A percentile compares a stretch with the other conserved stretches of the same genome.
Evolutionary conservation across 2,888 invertebrate genomes (phyloP).

Genomic region (Rhagium mordax): DNA sequence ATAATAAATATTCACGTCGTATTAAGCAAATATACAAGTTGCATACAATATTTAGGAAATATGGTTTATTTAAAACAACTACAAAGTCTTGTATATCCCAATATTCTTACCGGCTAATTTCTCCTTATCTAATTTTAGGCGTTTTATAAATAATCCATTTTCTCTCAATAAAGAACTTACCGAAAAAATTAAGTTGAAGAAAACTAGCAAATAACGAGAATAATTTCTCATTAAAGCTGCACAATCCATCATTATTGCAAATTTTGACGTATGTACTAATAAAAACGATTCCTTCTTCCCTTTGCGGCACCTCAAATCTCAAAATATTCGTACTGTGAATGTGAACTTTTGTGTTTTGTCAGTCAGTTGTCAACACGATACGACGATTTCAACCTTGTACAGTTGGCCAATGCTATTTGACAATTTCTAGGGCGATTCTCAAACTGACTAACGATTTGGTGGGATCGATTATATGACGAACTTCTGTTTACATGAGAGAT

Average conservation of each 20-base stretch:
- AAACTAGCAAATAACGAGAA: conserved; percentile 80
- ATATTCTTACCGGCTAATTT: not conserved
- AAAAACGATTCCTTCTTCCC: not conserved
- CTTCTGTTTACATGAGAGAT: conserved; percentile 2
- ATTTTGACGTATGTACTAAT: not conserved
- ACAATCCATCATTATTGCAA: conserved; percentile 52
- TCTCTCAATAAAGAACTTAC: conserved; percentile 74
- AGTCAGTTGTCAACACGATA: conserved; percentile 20
- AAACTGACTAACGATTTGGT: conserved; percentile 27
- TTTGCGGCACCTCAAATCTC: not conserved
- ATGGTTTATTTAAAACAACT: no score
- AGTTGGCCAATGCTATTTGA: conserved; percentile 13
- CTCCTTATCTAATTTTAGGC: not conserved
- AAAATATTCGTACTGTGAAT: no score
- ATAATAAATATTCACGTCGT: no score
- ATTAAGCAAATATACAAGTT: no score
- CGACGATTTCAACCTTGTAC: conserved; percentile 25
- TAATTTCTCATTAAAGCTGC: conserved; percentile 65
- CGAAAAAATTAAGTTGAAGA: conserved; percentile 88
- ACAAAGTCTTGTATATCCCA: no score
- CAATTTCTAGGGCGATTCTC: not conserved
- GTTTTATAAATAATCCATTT: not conserved
- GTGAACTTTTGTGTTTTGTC: not conserved
- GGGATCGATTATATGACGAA: conserved; percentile 41
- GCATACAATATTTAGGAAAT: no score